phyloP scores from a whole-genome alignment of 2,888 invertebrate genomes.

The Stegophylla sp. region DNA sequence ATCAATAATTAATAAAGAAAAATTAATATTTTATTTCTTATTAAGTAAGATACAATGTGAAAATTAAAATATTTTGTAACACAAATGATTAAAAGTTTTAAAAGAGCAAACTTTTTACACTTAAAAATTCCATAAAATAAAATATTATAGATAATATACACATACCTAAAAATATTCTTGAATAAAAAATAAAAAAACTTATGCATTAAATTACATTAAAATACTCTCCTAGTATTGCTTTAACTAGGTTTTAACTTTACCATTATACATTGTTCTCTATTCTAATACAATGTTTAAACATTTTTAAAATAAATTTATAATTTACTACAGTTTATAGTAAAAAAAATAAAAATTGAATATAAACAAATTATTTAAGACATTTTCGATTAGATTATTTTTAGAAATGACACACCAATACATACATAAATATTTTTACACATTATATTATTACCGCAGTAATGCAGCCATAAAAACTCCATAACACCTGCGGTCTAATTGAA shows the following conservation, averaged over 20 bases:
- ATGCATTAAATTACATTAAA: background rate
- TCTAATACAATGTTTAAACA: background rate
- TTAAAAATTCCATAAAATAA: conserved; percentile 11
- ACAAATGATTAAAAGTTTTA: background rate
- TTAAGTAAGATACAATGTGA: conserved; percentile 27
- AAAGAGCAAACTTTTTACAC: conserved; percentile 3
- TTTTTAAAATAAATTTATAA: background rate
- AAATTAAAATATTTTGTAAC: conserved; percentile 26
- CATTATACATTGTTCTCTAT: background rate
- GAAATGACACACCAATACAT: background rate
- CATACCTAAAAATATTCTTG: background rate
- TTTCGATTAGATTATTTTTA: background rate
- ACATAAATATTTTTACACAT: conserved; percentile 20
- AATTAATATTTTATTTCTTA: conserved; percentile 10
- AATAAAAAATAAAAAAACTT: background rate
- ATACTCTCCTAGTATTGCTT: background rate
- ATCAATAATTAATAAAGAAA: background rate
- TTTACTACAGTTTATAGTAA: background rate
- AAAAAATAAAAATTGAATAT: conserved; percentile 15
- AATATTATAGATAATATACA: conserved; percentile 14
- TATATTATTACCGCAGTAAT: conserved; percentile 24
- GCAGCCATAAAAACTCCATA: conserved; percentile 47
- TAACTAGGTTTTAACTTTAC: background rate
- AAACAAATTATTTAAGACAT: conserved; percentile 13
- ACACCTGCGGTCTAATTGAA: conserved; percentile 46